Evolutionary conservation across 2,888 invertebrate genomes (phyloP).

Genomic region (Phanerotoma sp.): DNA sequence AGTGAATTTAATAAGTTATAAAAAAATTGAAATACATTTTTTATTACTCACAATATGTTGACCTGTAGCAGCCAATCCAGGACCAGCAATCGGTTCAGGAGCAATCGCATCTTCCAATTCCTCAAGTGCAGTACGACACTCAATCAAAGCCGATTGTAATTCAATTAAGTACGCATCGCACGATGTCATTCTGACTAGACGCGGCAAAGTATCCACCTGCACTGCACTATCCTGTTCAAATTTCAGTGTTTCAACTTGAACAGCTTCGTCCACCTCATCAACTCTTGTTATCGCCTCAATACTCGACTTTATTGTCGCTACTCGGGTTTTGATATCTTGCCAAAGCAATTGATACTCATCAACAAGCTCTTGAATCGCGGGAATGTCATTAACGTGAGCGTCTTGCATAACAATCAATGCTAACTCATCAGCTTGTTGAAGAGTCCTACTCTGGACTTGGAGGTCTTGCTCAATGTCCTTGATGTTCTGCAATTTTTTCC

Average conservation of each 20-base stretch:
- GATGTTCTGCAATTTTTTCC: constrained; percentile 57
- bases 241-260: constrained; percentile 73
- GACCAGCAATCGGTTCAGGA: constrained; percentile 61
- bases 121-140: constrained; percentile 69
- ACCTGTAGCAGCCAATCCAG: constrained; percentile 65
- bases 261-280: constrained; percentile 62
- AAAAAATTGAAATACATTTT: too few species aligned
- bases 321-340: constrained; percentile 63
- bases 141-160: constrained; percentile 70
- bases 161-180: constrained; percentile 82
- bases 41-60: constrained; percentile 65
- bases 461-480: constrained; percentile 64
- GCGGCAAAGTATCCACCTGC: constrained; percentile 78
- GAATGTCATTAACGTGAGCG: constrained; percentile 61
- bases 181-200: constrained; percentile 67
- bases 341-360: constrained; percentile 68
- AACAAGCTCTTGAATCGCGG: constrained; percentile 63
- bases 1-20: background rate
- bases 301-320: constrained; percentile 58
- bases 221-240: constrained; percentile 77
- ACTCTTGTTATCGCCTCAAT: constrained; percentile 43
- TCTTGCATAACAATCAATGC: constrained; percentile 65
- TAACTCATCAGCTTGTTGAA: constrained; percentile 64
- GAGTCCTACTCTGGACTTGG: constrained; percentile 58
- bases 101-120: constrained; percentile 68